phyloP scores from a whole-genome alignment of 2,888 invertebrate genomes.

The Pilophorus perplexus region DNA sequence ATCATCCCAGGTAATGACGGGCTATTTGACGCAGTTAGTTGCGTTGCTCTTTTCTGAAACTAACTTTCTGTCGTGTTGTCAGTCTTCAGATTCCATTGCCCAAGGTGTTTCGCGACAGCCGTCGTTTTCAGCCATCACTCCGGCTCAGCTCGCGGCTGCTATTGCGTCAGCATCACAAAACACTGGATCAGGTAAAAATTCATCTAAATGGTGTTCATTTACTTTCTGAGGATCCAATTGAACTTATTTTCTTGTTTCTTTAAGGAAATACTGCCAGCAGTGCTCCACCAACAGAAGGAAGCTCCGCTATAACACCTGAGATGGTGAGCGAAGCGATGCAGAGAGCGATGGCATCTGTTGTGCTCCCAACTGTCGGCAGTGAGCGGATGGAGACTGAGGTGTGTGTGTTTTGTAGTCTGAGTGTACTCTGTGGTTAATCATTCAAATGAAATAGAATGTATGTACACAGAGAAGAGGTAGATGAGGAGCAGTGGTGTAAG shows the following conservation, averaged over 20 bases:
- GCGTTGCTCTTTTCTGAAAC: not conserved
- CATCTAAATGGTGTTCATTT: no score
- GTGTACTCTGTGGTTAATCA: no score
- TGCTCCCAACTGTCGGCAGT: not conserved
- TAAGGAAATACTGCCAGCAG: slow-evolving; percentile 10
- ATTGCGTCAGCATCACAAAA: slow-evolving; percentile 60
- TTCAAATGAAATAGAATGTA: no score
- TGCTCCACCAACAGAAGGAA: slow-evolving; percentile 48
- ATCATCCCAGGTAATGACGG: slow-evolving; percentile 51
- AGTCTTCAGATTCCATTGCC: slow-evolving; percentile 54
- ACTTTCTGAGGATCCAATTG: not conserved
- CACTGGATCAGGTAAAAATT: not conserved
- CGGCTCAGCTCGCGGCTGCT: slow-evolving; percentile 72
- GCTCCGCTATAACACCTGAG: slow-evolving; percentile 64
- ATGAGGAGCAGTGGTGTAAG: no score
- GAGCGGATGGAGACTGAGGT: slow-evolving; percentile 32
- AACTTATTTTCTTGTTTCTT: not conserved
- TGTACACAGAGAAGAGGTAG: no score
- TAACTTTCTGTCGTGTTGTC: not conserved
- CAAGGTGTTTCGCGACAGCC: slow-evolving; percentile 49
- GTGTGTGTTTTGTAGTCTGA: not conserved
- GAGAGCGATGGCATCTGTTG: slow-evolving; percentile 59
- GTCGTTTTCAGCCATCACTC: slow-evolving; percentile 60
- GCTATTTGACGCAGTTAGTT: no score
- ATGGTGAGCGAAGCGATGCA: slow-evolving; percentile 77